phyloP scores from a whole-genome alignment of 2,888 invertebrate genomes.

The Ariolimax columbianus region DNA sequence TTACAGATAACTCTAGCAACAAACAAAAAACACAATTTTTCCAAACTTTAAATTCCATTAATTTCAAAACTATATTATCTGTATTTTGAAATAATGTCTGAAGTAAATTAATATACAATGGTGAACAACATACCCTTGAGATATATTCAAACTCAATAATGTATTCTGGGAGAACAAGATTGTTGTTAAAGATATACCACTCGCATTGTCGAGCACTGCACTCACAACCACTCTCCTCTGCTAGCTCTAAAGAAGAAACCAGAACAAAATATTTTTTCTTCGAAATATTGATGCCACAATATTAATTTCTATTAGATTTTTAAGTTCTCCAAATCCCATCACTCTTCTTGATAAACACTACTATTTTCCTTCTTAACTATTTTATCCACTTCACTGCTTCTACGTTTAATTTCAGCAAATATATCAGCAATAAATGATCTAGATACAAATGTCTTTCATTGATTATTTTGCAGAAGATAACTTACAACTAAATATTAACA shows the following conservation, averaged over 20 bases:
- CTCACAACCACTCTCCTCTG: slow-evolving; percentile 69
- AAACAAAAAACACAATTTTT: neutral
- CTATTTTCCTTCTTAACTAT: too few relatives aligned
- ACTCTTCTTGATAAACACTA: too few relatives aligned
- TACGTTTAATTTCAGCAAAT: too few relatives aligned
- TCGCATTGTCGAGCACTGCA: slow-evolving; percentile 77
- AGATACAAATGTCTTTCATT: too few relatives aligned
- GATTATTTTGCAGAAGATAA: too few relatives aligned
- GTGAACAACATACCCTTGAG: slow-evolving; percentile 70
- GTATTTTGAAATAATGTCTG: neutral
- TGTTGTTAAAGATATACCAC: slow-evolving; percentile 78
- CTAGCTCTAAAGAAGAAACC: slow-evolving; percentile 26
- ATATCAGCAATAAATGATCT: too few relatives aligned
- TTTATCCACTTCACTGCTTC: too few relatives aligned
- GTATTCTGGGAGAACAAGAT: slow-evolving; percentile 78
- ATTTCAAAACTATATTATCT: neutral
- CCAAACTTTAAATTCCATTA: neutral
- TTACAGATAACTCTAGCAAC: too few relatives aligned
- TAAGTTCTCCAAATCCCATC: too few relatives aligned
- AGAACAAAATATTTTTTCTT: neutral
- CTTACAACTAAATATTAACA: too few relatives aligned
- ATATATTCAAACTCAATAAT: slow-evolving; percentile 79
- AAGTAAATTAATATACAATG: neutral
- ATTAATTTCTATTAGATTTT: neutral
- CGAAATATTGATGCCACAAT: neutral